phyloP scores from a whole-genome alignment of 2,113 vertebrate species.

The Megalops atlanticus region DNA sequence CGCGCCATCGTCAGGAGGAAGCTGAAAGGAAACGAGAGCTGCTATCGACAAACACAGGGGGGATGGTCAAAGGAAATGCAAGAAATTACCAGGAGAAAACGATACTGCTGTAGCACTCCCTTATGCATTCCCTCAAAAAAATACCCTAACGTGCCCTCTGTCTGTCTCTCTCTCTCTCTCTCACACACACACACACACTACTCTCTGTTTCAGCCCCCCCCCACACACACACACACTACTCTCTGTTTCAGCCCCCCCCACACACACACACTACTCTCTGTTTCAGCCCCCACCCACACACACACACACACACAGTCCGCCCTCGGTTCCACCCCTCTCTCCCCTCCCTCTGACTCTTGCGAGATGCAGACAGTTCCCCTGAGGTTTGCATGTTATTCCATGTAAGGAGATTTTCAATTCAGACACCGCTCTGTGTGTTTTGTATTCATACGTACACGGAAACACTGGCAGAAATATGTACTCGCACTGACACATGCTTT shows the following conservation, averaged over 20 bases:
- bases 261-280: conserved; percentile 24
- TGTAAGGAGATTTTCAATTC: conserved; percentile 66
- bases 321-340: conserved; percentile 16
- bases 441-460: conserved; percentile 19
- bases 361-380: conserved; percentile 46
- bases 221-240: background rate
- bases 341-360: conserved; percentile 39
- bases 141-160: background rate
- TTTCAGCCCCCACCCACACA: conserved; percentile 36
- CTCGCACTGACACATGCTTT: conserved; percentile 2
- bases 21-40: conserved; percentile 41
- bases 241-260: no score
- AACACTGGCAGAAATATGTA: conserved; percentile 29
- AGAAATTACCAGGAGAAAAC: conserved; percentile 36
- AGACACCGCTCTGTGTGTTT: conserved; percentile 47
- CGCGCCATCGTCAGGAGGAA: conserved; percentile 28
- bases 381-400: conserved; percentile 55
- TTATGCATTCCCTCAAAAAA: conserved; percentile 51
- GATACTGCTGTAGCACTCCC: conserved; percentile 34
- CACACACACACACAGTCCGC: conserved; percentile 17
- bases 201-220: no score
- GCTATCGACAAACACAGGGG: conserved; percentile 49
- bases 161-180: no score
- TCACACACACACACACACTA: no score
- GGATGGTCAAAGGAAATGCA: conserved; percentile 49